Evolutionary conservation across 92 coral and sea anemone genomes (phyloP), one percentile per base, ranked within the genome.

Genomic region (Epizoanthus stellaris): DNA sequence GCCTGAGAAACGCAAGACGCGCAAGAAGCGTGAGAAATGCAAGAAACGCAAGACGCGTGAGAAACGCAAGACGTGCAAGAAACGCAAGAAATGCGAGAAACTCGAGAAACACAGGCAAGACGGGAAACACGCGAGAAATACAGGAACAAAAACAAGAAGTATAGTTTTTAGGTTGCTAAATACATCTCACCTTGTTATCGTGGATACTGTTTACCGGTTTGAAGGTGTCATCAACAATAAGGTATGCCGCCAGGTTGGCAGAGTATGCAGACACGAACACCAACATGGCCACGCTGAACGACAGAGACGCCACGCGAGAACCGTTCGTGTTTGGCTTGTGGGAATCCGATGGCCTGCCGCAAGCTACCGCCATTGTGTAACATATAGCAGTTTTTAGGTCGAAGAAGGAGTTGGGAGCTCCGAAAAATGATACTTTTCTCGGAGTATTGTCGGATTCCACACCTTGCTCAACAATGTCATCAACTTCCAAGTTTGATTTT

Each of bases 231-330:
- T 92, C 92, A 16, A 94, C 95, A 3, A 94, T 94, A 14, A 94
- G 90, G 82, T 90, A 92, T 3, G 95, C 95, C 4, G 93, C 95
- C 69, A 94, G 88, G 58, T 94, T 94, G 8, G 98, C 98, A 23
- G 98, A 94, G 42, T 94, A 94, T 1, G 92, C 89, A 12, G 98
- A 92, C 13, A 94, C 90, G 40, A 94, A 83, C 76, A 94, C 91
- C 54, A 94, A 42, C 98, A 94, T 94, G 30, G 98, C 98, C 67
- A 94, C 79, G 64, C 98, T 95, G 61, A 94, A 94, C 6, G 95
- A 93, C 54, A 94, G 92, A 3, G 93, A 88, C 4, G 95, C 91
- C 34, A 94, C 87, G 15, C 98, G 85, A 36, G 98, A 93, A 2
- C 98, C 93, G 36, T 88, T 89, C 19, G 92, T 87, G 34, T 81